These are phyloP conservation scores for Malacoraja senta DNA, from an alignment of 2,797 vertebrate species.

Conservation along the genomic window DNA sequence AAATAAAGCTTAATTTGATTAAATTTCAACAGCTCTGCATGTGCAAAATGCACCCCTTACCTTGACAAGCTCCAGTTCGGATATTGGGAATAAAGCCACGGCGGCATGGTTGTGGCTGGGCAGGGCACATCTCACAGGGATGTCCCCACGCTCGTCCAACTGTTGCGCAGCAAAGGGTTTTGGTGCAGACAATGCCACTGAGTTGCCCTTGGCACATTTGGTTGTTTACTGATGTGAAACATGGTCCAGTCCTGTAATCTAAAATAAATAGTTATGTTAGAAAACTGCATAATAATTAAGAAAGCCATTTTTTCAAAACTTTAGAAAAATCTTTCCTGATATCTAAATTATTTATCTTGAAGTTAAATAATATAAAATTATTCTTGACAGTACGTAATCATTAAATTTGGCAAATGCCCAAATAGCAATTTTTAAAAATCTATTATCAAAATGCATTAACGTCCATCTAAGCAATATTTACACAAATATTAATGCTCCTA, in stretches of 20 bases:
- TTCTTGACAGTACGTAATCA: background rate
- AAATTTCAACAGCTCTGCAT: conserved; percentile 51
- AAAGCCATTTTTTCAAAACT: background rate
- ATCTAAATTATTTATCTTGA: background rate
- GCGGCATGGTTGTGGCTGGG: conserved; percentile 91
- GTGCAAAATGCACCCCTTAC: conserved; percentile 55
- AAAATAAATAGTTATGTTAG: conserved; percentile 46
- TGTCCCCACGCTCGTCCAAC: conserved; percentile 96
- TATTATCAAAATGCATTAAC: background rate
- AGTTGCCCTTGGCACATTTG: conserved; percentile 99
- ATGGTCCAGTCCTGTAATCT: conserved; percentile 96
- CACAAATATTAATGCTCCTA: too few species aligned
- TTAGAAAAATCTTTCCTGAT: background rate
- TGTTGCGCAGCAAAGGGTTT: conserved; percentile 91
- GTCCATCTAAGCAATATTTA: background rate
- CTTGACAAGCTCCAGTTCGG: conserved; percentile 93
- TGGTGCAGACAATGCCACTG: conserved; percentile 94
- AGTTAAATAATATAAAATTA: background rate
- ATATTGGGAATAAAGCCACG: conserved; percentile 95
- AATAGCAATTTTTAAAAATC: background rate
- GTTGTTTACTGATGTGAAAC: conserved; percentile 90
- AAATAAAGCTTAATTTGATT: conserved; percentile 65
- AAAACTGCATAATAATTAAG: background rate
- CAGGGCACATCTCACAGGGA: conserved; percentile 95
- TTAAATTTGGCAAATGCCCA: background rate